Conservation (phyloP, 2,113 vertebrate species). For the Protobothrops flavoviridis region DNA sequence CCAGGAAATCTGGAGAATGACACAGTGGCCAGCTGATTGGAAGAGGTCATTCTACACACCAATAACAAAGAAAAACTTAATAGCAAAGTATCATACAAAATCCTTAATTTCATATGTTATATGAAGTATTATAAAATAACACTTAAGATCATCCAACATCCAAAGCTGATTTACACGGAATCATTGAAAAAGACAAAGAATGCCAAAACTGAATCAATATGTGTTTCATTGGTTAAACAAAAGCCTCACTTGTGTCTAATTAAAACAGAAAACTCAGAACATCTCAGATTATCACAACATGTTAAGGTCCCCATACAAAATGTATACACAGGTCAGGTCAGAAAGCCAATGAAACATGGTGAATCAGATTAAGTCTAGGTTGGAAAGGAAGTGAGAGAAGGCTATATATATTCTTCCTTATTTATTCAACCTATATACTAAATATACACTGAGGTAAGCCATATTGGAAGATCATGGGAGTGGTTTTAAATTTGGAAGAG, state of each 20-base stretch:
- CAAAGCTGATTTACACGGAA: background rate
- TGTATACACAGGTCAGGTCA: background rate
- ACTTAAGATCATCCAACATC: background rate
- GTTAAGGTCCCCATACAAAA: background rate
- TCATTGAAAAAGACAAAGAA: background rate
- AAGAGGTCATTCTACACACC: background rate
- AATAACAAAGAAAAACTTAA: background rate
- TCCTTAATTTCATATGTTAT: background rate
- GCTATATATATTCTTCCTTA: background rate
- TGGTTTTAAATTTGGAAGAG: background rate
- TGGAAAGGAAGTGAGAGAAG: background rate
- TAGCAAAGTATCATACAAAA: background rate
- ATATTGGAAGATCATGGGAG: background rate
- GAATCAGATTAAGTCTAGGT: background rate
- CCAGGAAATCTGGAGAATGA: background rate
- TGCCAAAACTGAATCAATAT: background rate
- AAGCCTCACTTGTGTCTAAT: background rate
- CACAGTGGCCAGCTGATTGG: background rate
- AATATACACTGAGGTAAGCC: background rate
- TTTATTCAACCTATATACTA: background rate
- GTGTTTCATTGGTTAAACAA: background rate
- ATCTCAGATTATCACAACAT: background rate
- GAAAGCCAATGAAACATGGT: background rate
- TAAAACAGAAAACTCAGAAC: background rate
- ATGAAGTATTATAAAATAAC: background rate